Evolutionary conservation across 92 coral and sea anemone genomes (phyloP).

Genomic region (Epizoanthus scotinus): DNA sequence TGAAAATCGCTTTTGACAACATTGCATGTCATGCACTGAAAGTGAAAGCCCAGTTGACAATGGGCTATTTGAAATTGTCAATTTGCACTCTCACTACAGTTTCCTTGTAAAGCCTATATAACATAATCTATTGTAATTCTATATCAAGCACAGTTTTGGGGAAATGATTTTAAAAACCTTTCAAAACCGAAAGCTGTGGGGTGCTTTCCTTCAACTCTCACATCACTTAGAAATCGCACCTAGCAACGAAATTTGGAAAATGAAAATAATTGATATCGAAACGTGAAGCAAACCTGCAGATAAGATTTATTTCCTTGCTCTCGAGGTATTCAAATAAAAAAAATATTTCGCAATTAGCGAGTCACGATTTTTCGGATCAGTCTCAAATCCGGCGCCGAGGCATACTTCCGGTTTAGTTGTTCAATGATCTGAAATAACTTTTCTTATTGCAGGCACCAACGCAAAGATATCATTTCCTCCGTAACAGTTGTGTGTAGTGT

Average conservation of each 20-base stretch:
- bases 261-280: neutral
- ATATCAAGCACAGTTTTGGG: neutral
- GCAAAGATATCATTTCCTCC: constrained; percentile 8
- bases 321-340: neutral
- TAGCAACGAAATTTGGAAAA: constrained; percentile 1
- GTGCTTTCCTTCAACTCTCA: neutral
- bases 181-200: neutral
- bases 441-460: constrained; percentile 16
- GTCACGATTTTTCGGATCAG: constrained; percentile 4
- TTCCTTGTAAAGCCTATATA: neutral
- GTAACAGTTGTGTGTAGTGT: neutral
- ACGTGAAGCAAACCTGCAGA: neutral
- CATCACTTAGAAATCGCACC: neutral
- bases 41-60: too few relatives aligned
- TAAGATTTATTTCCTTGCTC: too few relatives aligned
- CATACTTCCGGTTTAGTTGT: constrained; percentile 35
- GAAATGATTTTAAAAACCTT: neutral
- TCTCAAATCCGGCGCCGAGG: constrained; percentile 25
- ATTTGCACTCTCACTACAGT: too few relatives aligned
- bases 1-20: too few relatives aligned
- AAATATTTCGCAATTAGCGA: neutral
- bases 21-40: too few relatives aligned
- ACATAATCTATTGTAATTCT: neutral
- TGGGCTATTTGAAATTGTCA: too few relatives aligned
- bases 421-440: neutral